These are phyloP conservation scores for Dichetophora obliterata DNA, from an alignment of 2,888 invertebrate genomes.

Conservation along the genomic window DNA sequence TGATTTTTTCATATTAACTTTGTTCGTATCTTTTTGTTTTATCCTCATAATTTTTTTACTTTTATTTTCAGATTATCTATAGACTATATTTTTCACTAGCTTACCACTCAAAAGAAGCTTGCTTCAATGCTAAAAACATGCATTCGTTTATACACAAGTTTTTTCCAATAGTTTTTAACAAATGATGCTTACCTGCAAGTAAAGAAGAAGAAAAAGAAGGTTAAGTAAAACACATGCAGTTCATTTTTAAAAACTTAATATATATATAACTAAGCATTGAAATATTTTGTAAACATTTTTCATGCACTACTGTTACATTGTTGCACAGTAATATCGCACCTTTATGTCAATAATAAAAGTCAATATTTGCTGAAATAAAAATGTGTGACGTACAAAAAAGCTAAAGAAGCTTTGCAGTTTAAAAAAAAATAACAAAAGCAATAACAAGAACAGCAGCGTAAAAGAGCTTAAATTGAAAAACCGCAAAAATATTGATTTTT, in stretches of 20 bases:
- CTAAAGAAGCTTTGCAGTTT: no score
- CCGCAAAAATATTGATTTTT: slow-evolving; percentile 29
- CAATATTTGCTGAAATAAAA: slow-evolving; percentile 52
- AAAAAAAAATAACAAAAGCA: slow-evolving; percentile 1
- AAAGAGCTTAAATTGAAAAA: slow-evolving; percentile 20
- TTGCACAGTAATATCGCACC: slow-evolving; percentile 29
- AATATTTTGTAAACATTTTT: no score
- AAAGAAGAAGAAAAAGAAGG: not conserved
- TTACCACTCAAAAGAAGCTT: not conserved
- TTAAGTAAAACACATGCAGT: not conserved
- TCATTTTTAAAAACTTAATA: no score
- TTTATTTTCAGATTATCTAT: no score
- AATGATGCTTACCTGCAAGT: slow-evolving; percentile 16
- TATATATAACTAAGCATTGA: no score
- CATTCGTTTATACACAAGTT: not conserved
- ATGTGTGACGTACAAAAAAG: slow-evolving; percentile 15
- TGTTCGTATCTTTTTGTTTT: no score
- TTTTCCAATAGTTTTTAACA: not conserved
- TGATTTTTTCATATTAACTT: no score
- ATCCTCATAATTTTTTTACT: no score
- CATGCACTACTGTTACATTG: not conserved
- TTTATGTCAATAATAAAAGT: slow-evolving; percentile 55
- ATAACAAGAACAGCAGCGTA: not conserved
- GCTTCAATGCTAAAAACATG: not conserved
- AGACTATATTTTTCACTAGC: not conserved